Evolutionary conservation across 2,888 invertebrate species (phyloP), one percentile per base, ranked within the genome.

Genomic region (Ochropleura leucogaster): DNA sequence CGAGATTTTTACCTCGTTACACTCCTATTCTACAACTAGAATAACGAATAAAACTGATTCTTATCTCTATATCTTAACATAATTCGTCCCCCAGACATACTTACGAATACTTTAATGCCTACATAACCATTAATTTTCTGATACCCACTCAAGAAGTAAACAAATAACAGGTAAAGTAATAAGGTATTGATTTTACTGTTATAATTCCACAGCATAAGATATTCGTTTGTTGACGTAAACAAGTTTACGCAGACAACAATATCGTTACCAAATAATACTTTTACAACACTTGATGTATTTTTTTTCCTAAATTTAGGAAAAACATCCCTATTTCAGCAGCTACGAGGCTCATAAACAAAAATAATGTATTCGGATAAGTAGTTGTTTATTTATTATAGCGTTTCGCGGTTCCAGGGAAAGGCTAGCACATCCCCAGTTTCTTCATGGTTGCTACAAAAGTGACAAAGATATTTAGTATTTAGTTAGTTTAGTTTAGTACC

Each of bases 161-260:
- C 53, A 62, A 65, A 74, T 68, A 66, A 3, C 59, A 51, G 68
- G 49, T 74, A 62, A 66, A 66, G 60, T 66, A 74, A 57, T 44
- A 69, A 67, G 9, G 3, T 68, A 79, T 79, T 69, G 51, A 67
- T 63, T 72, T 62, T 64, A 64, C 47, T 16, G 16, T 55, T 79
- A 57, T 79, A 42, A 64, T n/a, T 8, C 12, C 40, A n/a, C 66
- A 63, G 16, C n/a, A 72, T 55, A 78, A 74, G 68, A 74, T 77
- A 69, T 77, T 68, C 65, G 66, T 82, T 72, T 78, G 69, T 42
- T 62, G 60, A 65, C 80, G 77, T 68, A 79, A 83, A 82, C 76
- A 83, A 72, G 71, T 68, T 69, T 51, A 69, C 40, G 9, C 76
- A 62, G 63, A 51, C 68, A 60, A 40, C 68, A 63, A 60, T 74